Evolutionary conservation across 2,797 vertebrate species (phyloP).

Genomic region (Sarcoramphus papa): DNA sequence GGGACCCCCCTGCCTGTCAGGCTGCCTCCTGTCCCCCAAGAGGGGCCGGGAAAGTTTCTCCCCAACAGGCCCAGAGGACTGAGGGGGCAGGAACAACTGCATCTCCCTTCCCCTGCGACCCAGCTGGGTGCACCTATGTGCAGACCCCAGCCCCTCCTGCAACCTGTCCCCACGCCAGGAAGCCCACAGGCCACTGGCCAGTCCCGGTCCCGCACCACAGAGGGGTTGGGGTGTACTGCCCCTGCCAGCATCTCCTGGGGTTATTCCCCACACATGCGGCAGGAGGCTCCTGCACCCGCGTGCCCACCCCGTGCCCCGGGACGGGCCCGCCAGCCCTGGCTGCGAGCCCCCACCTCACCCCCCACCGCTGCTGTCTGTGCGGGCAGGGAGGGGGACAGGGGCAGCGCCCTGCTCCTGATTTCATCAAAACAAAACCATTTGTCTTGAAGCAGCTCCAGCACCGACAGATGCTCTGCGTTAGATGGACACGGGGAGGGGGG

Average conservation of each 20-base stretch:
- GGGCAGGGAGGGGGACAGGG: neutral
- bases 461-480: constrained; percentile 35
- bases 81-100: neutral
- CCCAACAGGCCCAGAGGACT: neutral
- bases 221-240: neutral
- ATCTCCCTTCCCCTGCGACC: neutral
- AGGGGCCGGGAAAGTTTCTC: neutral
- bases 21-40: neutral
- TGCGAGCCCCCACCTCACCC: neutral
- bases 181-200: fast-evolving
- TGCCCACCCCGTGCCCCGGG: neutral
- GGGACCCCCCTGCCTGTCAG: fast-evolving
- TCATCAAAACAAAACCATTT: constrained; percentile 55
- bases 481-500: constrained; percentile 8
- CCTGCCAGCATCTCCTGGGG: neutral
- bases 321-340: fast-evolving
- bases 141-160: neutral
- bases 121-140: fast-evolving
- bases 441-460: constrained; percentile 47
- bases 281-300: fast-evolving
- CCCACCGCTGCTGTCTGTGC: neutral
- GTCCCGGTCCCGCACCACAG: fast-evolving
- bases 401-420: constrained; percentile 19
- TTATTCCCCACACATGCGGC: fast-evolving
- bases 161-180: no score